Evolutionary conservation across 2,888 invertebrate species (phyloP).

Genomic region (Agrochola lota): DNA sequence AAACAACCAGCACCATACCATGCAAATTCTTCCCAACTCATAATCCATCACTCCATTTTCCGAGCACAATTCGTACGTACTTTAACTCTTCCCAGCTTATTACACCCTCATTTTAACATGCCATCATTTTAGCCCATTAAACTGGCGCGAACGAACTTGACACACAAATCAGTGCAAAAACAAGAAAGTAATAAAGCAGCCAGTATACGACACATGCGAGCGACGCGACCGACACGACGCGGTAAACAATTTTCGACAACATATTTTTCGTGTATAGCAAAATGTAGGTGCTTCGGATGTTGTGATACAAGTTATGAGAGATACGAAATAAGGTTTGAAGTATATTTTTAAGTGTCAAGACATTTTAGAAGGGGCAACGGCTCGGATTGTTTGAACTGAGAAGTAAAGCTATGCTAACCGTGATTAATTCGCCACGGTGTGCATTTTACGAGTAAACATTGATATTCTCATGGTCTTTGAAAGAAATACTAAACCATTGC

Average conservation of each 20-base stretch:
- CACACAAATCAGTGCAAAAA: constrained; percentile 55
- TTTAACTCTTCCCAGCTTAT: constrained; percentile 36
- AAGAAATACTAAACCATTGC: not conserved
- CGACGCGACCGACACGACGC: constrained; percentile 43
- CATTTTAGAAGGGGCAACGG: not conserved
- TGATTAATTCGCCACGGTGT: not conserved
- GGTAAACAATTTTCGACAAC: constrained; percentile 74
- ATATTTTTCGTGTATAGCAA: constrained; percentile 73
- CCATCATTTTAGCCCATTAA: constrained; percentile 52
- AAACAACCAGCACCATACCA: constrained; percentile 2
- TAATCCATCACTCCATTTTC: constrained; percentile 30
- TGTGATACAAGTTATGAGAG: constrained; percentile 42
- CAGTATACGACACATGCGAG: constrained; percentile 57
- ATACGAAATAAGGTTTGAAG: not conserved
- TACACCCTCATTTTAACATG: constrained; percentile 42
- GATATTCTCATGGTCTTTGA: not conserved
- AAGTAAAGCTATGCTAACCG: not conserved
- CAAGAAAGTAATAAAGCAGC: constrained; percentile 57
- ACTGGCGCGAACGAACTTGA: constrained; percentile 43
- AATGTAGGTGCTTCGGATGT: constrained; percentile 61
- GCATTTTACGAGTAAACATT: not conserved
- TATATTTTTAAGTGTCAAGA: not conserved
- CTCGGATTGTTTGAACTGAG: not conserved
- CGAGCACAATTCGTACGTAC: constrained; percentile 13
- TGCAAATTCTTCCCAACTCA: constrained; percentile 8